Conservation (phyloP, 2,797 vertebrate genomes). For the Cuniculus paca region DNA sequence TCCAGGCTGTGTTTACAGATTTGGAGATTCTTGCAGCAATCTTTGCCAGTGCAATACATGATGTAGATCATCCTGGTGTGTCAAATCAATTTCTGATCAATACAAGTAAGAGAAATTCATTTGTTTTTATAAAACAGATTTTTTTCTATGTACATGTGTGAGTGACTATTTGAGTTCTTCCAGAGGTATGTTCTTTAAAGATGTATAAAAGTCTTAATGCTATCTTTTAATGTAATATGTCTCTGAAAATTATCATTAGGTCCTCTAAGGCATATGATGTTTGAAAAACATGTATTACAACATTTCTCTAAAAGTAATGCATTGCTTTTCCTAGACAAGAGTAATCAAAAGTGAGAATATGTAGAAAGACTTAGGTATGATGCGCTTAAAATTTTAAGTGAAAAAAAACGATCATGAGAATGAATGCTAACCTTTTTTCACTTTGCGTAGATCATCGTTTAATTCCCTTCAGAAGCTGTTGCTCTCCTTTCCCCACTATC, state of each 20-base stretch:
- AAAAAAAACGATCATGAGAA: neutral
- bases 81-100: slow-evolving; percentile 99
- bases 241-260: slow-evolving; percentile 4
- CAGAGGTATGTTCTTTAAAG: neutral
- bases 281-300: neutral
- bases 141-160: neutral
- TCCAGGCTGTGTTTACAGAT: slow-evolving; percentile 98
- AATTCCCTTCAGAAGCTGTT: neutral
- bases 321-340: neutral
- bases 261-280: neutral
- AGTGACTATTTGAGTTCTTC: neutral
- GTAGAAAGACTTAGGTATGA: neutral
- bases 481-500: neutral
- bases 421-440: neutral
- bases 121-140: neutral
- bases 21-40: slow-evolving; percentile 99
- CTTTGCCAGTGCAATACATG: slow-evolving; percentile 99
- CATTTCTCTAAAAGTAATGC: neutral
- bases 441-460: neutral
- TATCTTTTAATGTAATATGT: slow-evolving; percentile 19
- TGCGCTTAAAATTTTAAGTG: neutral
- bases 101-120: slow-evolving; percentile 93
- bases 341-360: neutral
- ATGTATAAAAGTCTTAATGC: slow-evolving; percentile 39
- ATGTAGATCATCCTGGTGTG: slow-evolving; percentile 98